phyloP scores from a whole-genome alignment of 2,797 vertebrate species.

The Clarias fuscus region DNA sequence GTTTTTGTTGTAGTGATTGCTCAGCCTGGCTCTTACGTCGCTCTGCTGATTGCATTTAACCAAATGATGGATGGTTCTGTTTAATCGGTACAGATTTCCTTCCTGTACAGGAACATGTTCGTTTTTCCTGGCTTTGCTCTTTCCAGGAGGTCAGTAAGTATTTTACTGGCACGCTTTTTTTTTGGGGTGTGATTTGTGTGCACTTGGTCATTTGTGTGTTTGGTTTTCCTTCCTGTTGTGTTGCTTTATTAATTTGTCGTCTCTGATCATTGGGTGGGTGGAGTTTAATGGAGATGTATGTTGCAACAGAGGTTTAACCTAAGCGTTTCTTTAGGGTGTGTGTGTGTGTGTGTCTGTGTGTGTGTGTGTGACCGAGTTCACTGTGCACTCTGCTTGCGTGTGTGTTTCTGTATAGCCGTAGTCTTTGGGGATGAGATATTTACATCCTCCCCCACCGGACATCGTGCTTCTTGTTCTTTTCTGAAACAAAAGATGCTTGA shows the following conservation, averaged over 20 bases:
- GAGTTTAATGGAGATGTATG: neutral
- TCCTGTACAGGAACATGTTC: constrained; percentile 12
- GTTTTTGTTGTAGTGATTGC: constrained; percentile 48
- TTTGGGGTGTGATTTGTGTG: neutral
- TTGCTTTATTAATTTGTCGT: neutral
- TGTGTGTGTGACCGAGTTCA: neutral
- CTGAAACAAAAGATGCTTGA: constrained; percentile 35
- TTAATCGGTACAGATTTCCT: constrained; percentile 40
- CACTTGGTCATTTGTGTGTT: neutral
- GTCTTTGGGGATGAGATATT: constrained; percentile 43
- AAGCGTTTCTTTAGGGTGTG: neutral
- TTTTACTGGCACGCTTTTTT: neutral
- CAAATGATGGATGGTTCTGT: constrained; percentile 32
- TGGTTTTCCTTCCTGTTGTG: constrained; percentile 5
- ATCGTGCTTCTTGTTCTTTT: constrained; percentile 34
- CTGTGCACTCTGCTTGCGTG: constrained; percentile 16
- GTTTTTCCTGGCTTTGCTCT: constrained; percentile 1
- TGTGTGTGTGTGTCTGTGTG: constrained; percentile 1
- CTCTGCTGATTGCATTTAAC: constrained; percentile 19
- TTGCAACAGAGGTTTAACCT: neutral
- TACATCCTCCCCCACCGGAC: constrained; percentile 41
- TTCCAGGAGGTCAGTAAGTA: constrained; percentile 14
- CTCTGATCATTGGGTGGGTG: neutral
- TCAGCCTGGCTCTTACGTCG: constrained; percentile 19
- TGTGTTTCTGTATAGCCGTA: constrained; percentile 22